phyloP scores from a whole-genome alignment of 2,113 vertebrate genomes.

The Acanthochromis polyacanthus region DNA sequence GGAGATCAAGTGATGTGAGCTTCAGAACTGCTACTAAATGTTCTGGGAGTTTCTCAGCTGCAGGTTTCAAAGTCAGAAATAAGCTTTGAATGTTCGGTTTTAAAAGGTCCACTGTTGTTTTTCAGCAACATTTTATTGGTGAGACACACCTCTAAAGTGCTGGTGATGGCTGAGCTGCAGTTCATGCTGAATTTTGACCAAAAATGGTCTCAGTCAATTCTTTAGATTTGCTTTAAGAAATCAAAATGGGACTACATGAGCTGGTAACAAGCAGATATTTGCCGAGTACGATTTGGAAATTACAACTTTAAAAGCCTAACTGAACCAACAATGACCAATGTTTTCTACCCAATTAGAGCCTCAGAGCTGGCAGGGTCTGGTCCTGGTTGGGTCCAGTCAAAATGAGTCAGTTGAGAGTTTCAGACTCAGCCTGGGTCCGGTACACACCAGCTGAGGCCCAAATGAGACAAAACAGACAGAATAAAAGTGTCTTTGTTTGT shows the following conservation, averaged over 20 bases:
- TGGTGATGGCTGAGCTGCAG: background rate
- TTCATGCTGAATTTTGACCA: background rate
- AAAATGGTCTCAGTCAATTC: background rate
- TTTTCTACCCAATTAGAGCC: slow-evolving; percentile 37
- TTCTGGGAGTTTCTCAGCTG: too few species aligned
- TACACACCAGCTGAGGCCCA: slow-evolving; percentile 15
- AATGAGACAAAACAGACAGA: slow-evolving; percentile 25
- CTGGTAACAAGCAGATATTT: background rate
- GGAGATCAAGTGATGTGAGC: background rate
- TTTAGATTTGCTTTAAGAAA: background rate
- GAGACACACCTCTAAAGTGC: background rate
- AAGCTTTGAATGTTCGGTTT: background rate
- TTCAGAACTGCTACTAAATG: background rate
- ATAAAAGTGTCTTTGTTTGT: slow-evolving; percentile 67
- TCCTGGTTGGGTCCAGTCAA: slow-evolving; percentile 19
- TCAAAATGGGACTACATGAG: background rate
- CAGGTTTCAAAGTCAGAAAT: background rate
- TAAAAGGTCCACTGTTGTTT: background rate
- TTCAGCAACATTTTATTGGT: background rate
- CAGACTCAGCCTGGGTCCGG: slow-evolving; percentile 33
- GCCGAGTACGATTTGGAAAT: background rate
- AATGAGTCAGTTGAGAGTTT: background rate
- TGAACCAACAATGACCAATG: background rate
- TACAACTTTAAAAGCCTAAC: background rate
- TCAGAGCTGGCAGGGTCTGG: slow-evolving; percentile 20